phyloP scores from a whole-genome alignment of 2,113 vertebrate genomes.

The Callipepla californica region DNA sequence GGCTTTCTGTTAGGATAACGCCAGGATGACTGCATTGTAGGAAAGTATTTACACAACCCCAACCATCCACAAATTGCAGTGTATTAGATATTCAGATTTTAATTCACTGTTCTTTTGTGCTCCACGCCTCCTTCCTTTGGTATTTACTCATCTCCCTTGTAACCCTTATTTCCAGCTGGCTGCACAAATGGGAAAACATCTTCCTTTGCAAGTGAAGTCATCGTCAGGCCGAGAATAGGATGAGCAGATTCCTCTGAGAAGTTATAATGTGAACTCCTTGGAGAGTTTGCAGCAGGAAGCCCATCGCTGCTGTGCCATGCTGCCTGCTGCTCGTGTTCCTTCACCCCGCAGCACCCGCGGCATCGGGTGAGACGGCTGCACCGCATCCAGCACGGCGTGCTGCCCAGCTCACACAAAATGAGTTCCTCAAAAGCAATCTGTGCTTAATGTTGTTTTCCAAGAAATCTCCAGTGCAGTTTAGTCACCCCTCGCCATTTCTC shows the following conservation, averaged over 20 bases:
- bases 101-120: conserved; percentile 11
- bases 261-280: neutral
- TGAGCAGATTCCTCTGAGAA: neutral
- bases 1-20: neutral
- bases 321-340: neutral
- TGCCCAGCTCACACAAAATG: neutral
- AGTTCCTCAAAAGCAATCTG: neutral
- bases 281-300: neutral
- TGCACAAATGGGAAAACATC: neutral
- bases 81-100: neutral
- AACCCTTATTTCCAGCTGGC: neutral
- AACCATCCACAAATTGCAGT: neutral
- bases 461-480: neutral
- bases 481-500: neutral
- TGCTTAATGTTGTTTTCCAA: neutral
- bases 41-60: neutral
- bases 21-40: neutral
- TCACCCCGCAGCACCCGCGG: neutral
- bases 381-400: neutral
- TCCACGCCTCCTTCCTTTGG: neutral
- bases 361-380: neutral
- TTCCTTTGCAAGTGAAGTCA: neutral
- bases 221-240: neutral
- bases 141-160: neutral
- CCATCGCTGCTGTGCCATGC: neutral